Evolutionary conservation across 2,888 invertebrate genomes (phyloP).

Genomic region (Epirrita christyi): DNA sequence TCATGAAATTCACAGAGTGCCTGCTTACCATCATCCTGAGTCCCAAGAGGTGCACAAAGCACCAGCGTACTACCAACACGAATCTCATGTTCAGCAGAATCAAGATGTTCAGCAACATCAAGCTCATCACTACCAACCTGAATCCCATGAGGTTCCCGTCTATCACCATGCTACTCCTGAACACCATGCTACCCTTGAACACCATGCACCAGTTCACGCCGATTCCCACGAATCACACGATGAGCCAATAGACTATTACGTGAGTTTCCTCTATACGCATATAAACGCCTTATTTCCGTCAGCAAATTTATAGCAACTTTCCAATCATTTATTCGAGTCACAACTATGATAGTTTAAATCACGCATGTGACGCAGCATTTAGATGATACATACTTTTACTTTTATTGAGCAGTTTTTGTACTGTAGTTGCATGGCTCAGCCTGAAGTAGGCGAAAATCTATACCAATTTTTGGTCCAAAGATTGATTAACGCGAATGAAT

Average conservation of each 20-base stretch:
- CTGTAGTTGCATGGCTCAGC: background rate
- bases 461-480: no score
- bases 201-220: constrained; percentile 20
- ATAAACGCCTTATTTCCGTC: constrained; percentile 46
- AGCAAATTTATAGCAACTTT: constrained; percentile 64
- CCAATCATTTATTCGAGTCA: constrained; percentile 65
- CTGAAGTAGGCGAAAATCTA: no score
- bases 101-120: constrained; percentile 18
- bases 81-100: constrained; percentile 17
- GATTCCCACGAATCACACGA: constrained; percentile 54
- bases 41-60: constrained; percentile 14
- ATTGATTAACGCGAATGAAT: no score
- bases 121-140: constrained; percentile 13
- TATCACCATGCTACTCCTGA: constrained; percentile 33
- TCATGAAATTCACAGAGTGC: constrained; percentile 31
- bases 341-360: constrained; percentile 53
- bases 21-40: constrained; percentile 17
- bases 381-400: constrained; percentile 51
- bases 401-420: constrained; percentile 29
- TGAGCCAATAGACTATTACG: constrained; percentile 77
- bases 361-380: constrained; percentile 45
- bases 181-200: constrained; percentile 27
- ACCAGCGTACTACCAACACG: constrained; percentile 19
- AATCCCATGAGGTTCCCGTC: constrained; percentile 9
- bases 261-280: constrained; percentile 65